Conservation (phyloP, 2,797 vertebrate species). For the Todus mexicanus region DNA sequence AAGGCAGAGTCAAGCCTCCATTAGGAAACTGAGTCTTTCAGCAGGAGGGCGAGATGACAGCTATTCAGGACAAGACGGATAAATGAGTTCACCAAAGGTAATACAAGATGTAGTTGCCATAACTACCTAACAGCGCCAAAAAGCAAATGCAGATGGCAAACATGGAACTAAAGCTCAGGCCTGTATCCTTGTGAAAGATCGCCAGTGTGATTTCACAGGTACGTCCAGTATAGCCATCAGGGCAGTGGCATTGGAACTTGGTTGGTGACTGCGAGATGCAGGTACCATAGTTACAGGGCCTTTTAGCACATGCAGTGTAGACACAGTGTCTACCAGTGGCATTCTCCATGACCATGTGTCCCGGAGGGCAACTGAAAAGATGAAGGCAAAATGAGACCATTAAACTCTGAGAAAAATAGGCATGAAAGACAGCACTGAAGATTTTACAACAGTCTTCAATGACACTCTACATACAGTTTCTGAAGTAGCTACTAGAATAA, state of each 20-base stretch:
- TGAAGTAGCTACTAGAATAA: not conserved
- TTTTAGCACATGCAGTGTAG: conserved; percentile 81
- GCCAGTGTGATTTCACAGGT: conserved; percentile 84
- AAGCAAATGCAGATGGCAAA: conserved; percentile 91
- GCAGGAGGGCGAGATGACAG: not conserved
- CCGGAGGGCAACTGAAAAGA: conserved; percentile 80
- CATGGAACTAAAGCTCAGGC: conserved; percentile 88
- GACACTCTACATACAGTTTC: not conserved
- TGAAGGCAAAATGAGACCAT: not conserved
- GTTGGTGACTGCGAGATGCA: conserved; percentile 84
- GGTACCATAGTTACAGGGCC: conserved; percentile 85
- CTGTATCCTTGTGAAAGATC: conserved; percentile 83
- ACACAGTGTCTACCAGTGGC: conserved; percentile 81
- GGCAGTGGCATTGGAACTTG: conserved; percentile 86
- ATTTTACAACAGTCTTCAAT: not conserved
- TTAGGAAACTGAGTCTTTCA: not conserved
- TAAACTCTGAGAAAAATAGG: not conserved
- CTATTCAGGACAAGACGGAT: not conserved
- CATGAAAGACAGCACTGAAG: not conserved
- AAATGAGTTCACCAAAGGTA: conserved; percentile 76
- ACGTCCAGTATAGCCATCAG: conserved; percentile 82
- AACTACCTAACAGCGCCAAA: conserved; percentile 88
- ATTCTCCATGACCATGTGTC: conserved; percentile 84
- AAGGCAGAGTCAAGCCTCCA: not conserved
- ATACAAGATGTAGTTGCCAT: conserved; percentile 77